A percentile compares a stretch with the other conserved stretches of the same genome.
Evolutionary conservation across 2,113 vertebrate species (phyloP).

Genomic region (Phainopepla nitens): DNA sequence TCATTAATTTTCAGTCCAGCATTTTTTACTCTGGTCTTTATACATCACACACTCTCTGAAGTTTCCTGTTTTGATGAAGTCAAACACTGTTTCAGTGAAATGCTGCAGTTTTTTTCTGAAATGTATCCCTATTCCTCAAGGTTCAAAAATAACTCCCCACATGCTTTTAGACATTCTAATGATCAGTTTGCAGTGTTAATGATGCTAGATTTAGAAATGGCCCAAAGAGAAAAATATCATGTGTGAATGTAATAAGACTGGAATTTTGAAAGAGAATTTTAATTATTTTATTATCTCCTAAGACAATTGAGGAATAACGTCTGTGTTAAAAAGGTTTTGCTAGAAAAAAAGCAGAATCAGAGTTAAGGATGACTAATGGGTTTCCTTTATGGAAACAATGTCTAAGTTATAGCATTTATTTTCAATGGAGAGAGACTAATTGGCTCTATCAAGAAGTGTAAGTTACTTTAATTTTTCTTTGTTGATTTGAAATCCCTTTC

Average conservation of each 20-base stretch:
- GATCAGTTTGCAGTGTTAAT: neutral
- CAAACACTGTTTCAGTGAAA: neutral
- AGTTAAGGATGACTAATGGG: neutral
- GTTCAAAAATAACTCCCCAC: neutral
- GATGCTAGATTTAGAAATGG: neutral
- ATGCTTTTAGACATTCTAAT: neutral
- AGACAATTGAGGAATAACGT: neutral
- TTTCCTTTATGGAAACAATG: neutral
- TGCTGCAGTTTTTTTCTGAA: neutral
- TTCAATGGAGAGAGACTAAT: neutral
- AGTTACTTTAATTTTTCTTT: neutral
- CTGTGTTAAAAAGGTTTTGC: neutral
- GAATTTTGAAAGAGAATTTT: slow-evolving; percentile 24
- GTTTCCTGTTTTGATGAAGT: neutral
- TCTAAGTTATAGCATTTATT: neutral
- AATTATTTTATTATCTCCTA: neutral
- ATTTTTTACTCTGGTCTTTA: neutral
- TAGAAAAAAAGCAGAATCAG: neutral
- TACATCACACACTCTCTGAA: neutral
- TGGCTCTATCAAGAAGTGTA: neutral
- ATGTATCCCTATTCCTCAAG: neutral
- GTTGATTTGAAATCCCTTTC: neutral
- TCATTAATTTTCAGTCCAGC: neutral
- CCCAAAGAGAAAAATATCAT: neutral
- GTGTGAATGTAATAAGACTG: neutral